Base-by-base conservation (phyloP, 2,888 invertebrate species). In the Plutella xylostella region DNA sequence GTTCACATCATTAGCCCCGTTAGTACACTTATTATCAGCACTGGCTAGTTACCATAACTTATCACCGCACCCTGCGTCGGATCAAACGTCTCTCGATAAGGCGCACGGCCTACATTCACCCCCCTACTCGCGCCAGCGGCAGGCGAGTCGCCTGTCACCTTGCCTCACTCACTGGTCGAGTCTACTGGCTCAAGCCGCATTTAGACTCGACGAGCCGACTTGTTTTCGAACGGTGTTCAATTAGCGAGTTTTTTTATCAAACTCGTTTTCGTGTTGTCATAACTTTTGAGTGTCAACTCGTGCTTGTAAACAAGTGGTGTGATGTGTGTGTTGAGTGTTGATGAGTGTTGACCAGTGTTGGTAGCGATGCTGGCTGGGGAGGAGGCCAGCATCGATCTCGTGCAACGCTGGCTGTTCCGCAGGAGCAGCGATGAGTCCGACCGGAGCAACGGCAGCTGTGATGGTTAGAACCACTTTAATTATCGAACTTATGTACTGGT, bases 341-440 rank as follows among this genome's bases (percentile, higher is more conserved):
- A 51, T 60, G 14, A 35, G 35, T 22, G 67, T 60, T 64, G 45
- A 71, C 75, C n/a, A n/a, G 79, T 68, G 59, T 60, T 64, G 65
- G 51, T 57, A n/a, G 77, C 67, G 58, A 82, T 82, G 82, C 68
- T 82, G 67, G 80, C 83, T 61, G 69, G 82, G 54, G 72, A 82
- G 55, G 82, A 82, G 60, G 66, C 75, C 67, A 79, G 82, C 68
- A 73, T 79, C 43, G 82, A 82, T 55, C 61, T 82, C 57, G 83
- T 83, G 57, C 78, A 82, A 58, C 56, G 69, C 56, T 83, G 83
- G 82, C 66, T 80, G 43, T 75, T 72, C 54, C 67, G 33, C 48
- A 65, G 77, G 21, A 62, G 59, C 54, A 76, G 73, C 53, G 79
- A 78, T 52, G 75, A 79, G n/a, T 60, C 55, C 30, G 78, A 77